Percentiles rank a stretch among this genome's conserved stretches.
Conservation (phyloP, 2,888 invertebrate genomes). For the Masnerella sp. region DNA sequence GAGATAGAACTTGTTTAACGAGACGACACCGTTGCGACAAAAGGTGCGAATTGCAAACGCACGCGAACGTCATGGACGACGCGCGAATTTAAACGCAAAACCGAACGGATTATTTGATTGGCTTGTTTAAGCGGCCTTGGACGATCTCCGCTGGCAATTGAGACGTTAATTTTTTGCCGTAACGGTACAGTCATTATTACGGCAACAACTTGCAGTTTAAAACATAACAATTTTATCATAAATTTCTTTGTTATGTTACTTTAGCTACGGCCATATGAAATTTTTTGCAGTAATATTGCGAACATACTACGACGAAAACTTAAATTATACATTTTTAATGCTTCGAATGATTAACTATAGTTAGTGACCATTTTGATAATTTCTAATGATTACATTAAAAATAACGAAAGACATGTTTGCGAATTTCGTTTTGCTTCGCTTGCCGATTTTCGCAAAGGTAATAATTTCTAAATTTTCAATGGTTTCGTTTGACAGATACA, state of each 20-base stretch:
- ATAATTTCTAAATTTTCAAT: too few relatives aligned
- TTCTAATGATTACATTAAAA: too few relatives aligned
- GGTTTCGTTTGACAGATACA: too few relatives aligned
- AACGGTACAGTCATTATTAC: conserved; percentile 14
- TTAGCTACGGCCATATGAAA: too few relatives aligned
- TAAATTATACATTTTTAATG: too few relatives aligned
- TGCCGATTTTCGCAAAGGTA: too few relatives aligned
- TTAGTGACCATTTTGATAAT: too few relatives aligned
- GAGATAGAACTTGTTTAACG: conserved; percentile 7
- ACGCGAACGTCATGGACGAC: not conserved
- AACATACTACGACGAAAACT: too few relatives aligned
- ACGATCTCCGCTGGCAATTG: not conserved
- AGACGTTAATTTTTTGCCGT: conserved; percentile 10
- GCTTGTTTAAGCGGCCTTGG: conserved; percentile 22
- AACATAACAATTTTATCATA: not conserved
- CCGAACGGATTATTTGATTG: conserved; percentile 28
- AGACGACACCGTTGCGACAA: conserved; percentile 21
- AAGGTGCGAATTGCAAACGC: conserved; percentile 35
- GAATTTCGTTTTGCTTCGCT: too few relatives aligned
- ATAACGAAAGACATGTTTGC: too few relatives aligned
- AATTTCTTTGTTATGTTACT: not conserved
- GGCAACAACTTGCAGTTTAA: not conserved
- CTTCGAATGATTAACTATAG: too few relatives aligned
- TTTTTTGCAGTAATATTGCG: too few relatives aligned
- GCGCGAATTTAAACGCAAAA: conserved; percentile 6